Evolutionary conservation across 2,888 invertebrate species (phyloP).

Genomic region (Eupithecia abbreviata): DNA sequence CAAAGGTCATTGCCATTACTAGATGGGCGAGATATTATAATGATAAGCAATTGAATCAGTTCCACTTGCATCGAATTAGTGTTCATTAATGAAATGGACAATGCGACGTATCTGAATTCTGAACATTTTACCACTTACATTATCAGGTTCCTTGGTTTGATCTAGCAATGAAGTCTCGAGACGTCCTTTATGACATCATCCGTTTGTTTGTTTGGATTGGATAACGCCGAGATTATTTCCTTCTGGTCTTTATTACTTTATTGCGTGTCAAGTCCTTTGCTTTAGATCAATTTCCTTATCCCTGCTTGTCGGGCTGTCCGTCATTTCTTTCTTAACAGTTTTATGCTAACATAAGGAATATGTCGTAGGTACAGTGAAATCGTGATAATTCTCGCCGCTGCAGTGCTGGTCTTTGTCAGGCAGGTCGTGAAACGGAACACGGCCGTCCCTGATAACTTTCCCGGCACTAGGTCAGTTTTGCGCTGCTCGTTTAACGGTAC

Average conservation of each 20-base stretch:
- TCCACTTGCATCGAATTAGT: constrained; percentile 82
- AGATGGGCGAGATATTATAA: constrained; percentile 67
- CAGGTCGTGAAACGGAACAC: constrained; percentile 69
- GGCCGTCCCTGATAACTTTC: constrained; percentile 78
- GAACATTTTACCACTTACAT: constrained; percentile 53
- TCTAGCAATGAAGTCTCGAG: constrained; percentile 52
- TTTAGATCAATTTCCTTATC: background rate
- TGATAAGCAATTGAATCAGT: constrained; percentile 81
- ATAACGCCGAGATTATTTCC: background rate
- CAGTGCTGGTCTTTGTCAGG: constrained; percentile 46
- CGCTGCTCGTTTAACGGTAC: constrained; percentile 80
- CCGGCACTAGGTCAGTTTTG: constrained; percentile 83
- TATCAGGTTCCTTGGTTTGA: constrained; percentile 52
- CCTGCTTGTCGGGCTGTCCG: background rate
- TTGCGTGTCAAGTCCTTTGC: background rate
- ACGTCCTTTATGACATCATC: constrained; percentile 67
- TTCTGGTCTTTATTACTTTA: background rate
- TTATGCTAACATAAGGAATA: constrained; percentile 39
- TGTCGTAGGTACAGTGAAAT: constrained; percentile 43
- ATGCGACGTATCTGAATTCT: constrained; percentile 63
- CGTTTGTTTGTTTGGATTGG: constrained; percentile 50
- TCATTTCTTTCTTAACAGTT: background rate
- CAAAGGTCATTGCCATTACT: constrained; percentile 77
- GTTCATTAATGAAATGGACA: constrained; percentile 71
- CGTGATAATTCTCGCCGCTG: constrained; percentile 54